Conservation (phyloP, 2,797 vertebrate species). For the Clarias fuscus region DNA sequence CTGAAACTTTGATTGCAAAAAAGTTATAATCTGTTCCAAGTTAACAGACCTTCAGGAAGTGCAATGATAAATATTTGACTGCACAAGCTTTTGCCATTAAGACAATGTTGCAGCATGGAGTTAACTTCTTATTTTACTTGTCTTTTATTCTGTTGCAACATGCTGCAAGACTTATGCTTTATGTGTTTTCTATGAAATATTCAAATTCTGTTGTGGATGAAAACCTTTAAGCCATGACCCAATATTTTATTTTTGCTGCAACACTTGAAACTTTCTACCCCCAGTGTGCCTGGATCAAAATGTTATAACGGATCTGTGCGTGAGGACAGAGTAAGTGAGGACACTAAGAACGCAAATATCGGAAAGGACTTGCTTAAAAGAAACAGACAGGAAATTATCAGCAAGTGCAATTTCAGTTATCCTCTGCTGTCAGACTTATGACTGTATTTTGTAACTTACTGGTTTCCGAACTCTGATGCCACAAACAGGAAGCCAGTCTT, state of each 20-base stretch:
- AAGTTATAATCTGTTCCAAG: background rate
- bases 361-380: background rate
- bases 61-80: background rate
- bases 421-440: background rate
- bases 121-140: background rate
- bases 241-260: background rate
- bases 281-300: too few species aligned
- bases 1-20: background rate
- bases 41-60: background rate
- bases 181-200: background rate
- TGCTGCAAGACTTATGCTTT: background rate
- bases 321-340: too few species aligned
- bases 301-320: background rate
- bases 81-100: background rate
- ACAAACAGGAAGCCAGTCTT: constrained; percentile 99
- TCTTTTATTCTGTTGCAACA: background rate
- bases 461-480: constrained; percentile 97
- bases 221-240: background rate
- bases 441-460: constrained; percentile 81
- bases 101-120: background rate
- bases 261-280: background rate
- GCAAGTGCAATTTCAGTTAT: background rate
- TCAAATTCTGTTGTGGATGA: background rate
- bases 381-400: background rate
- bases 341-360: background rate